Percentiles rank a stretch among this genome's conserved stretches.
These are phyloP conservation scores for Gallinago media DNA, from an alignment of 2,113 vertebrate genomes.

Conservation along the genomic window DNA sequence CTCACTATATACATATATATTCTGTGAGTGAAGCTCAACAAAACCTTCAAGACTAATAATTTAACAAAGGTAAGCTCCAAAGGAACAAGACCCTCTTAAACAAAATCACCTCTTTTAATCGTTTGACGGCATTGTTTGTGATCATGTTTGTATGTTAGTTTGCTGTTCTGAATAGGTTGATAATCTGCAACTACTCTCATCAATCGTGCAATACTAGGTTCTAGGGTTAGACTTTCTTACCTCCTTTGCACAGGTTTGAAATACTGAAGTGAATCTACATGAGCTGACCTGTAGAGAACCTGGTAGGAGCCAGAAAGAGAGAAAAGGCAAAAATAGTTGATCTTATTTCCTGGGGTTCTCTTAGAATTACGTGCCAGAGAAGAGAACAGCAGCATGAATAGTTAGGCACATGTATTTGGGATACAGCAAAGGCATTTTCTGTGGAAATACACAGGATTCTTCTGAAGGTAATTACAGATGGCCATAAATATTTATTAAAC, in stretches of 20 bases:
- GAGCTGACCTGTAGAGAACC: neutral
- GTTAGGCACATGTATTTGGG: neutral
- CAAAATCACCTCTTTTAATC: neutral
- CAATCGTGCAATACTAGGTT: neutral
- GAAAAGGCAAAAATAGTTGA: neutral
- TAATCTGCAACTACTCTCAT: neutral
- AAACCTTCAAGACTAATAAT: neutral
- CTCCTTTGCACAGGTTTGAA: neutral
- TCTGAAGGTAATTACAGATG: neutral
- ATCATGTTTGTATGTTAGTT: neutral
- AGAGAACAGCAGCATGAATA: neutral
- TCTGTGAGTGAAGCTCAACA: neutral
- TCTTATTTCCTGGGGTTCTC: neutral
- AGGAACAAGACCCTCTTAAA: neutral
- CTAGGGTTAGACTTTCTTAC: neutral
- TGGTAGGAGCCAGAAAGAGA: neutral
- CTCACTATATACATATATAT: neutral
- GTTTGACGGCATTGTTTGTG: neutral
- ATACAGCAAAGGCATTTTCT: neutral
- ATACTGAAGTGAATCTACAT: neutral
- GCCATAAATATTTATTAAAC: slow-evolving; percentile 34
- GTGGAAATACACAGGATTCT: neutral
- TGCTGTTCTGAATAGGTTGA: neutral
- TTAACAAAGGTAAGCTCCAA: neutral
- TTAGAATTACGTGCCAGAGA: neutral